phyloP scores from a whole-genome alignment of 2,888 invertebrate species.

The Galerucella nymphaeae region DNA sequence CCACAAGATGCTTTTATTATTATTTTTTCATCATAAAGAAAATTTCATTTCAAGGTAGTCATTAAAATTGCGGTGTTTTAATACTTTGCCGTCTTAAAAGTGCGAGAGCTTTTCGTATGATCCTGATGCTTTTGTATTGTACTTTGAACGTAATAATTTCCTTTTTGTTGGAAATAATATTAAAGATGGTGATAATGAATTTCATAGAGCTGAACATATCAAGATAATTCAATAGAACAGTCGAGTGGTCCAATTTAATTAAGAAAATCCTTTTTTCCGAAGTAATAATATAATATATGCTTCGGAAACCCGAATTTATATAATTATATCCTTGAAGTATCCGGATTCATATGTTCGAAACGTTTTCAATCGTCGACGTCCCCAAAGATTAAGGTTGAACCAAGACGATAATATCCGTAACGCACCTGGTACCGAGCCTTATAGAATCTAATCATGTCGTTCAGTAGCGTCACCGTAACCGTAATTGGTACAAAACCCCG shows the following conservation, averaged over 20 bases:
- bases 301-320: background rate
- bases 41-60: background rate
- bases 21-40: background rate
- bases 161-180: too few species aligned
- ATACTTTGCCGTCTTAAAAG: too few species aligned
- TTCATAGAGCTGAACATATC: too few species aligned
- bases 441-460: conserved; percentile 42
- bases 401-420: conserved; percentile 27
- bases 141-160: too few species aligned
- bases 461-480: background rate
- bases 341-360: conserved; percentile 16
- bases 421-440: conserved; percentile 38
- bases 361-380: conserved; percentile 27
- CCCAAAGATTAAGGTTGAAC: conserved; percentile 24
- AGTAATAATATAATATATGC: background rate
- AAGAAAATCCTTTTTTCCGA: background rate
- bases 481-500: background rate
- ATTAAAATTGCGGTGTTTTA: background rate
- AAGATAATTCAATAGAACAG: too few species aligned
- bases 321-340: conserved; percentile 7
- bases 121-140: too few species aligned
- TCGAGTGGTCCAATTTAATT: background rate
- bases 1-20: too few species aligned
- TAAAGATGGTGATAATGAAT: too few species aligned
- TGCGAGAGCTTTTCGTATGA: too few species aligned